Conservation (phyloP, 2,888 invertebrate genomes). For the Drosophila sordidula region DNA sequence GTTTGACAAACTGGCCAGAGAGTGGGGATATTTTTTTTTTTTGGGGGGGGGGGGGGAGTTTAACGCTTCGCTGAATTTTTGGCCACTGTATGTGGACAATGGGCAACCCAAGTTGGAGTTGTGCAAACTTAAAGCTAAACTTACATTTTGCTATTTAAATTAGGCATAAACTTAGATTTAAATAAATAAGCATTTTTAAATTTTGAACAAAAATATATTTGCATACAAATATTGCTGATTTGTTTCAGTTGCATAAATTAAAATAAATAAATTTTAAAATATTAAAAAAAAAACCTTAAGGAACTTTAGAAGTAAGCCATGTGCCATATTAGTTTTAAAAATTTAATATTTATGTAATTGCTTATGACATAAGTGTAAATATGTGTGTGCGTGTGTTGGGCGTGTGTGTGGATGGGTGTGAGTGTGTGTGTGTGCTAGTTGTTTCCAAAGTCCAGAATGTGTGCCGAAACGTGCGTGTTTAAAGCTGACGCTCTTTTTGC, state of each 20-base stretch:
- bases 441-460: constrained; percentile 70
- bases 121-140: constrained; percentile 16
- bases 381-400: constrained; percentile 44
- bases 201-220: constrained; percentile 46
- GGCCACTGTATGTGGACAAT: constrained; percentile 43
- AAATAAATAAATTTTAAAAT: constrained; percentile 8
- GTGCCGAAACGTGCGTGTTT: constrained; percentile 47
- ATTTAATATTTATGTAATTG: constrained; percentile 30
- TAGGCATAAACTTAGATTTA: constrained; percentile 12
- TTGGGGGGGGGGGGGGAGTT: background rate
- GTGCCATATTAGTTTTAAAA: constrained; percentile 44
- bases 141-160: constrained; percentile 17
- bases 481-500: constrained; percentile 36
- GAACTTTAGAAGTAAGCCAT: constrained; percentile 38
- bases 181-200: constrained; percentile 28
- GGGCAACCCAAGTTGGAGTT: constrained; percentile 19
- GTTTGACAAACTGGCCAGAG: constrained; percentile 30
- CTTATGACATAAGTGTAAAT: constrained; percentile 10
- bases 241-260: constrained; percentile 49
- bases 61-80: constrained; percentile 26
- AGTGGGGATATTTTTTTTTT: background rate
- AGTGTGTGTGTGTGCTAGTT: constrained; percentile 39
- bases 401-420: constrained; percentile 31
- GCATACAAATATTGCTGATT: constrained; percentile 57
- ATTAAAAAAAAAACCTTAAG: constrained; percentile 3